Conservation (phyloP, 2,113 vertebrate genomes). For the Parus major region DNA sequence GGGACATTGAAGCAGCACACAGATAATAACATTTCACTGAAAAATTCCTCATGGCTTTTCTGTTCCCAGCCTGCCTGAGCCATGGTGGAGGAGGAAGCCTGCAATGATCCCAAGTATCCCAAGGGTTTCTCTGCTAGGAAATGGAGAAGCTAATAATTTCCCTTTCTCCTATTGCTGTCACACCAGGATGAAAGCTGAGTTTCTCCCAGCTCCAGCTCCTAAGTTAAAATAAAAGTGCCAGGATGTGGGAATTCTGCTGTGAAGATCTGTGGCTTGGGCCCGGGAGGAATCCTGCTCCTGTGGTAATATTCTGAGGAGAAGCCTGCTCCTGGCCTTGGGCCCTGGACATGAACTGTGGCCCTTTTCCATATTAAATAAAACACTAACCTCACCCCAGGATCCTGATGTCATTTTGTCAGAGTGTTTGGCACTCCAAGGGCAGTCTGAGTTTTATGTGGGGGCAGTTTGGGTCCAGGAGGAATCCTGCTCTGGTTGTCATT, state of each 20-base stretch:
- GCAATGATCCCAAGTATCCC: not conserved
- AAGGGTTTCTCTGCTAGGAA: not conserved
- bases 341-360: too few relatives aligned
- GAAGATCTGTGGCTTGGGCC: not conserved
- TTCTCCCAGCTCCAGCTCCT: not conserved
- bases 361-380: too few relatives aligned
- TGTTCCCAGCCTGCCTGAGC: not conserved
- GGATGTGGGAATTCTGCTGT: not conserved
- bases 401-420: too few relatives aligned
- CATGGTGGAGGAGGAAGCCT: not conserved
- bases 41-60: not conserved
- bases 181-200: not conserved
- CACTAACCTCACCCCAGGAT: too few relatives aligned
- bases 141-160: not conserved
- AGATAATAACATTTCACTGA: not conserved
- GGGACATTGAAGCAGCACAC: not conserved
- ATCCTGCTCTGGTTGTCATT: too few relatives aligned
- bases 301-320: too few relatives aligned
- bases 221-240: not conserved
- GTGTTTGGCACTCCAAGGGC: too few relatives aligned
- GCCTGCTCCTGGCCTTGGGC: too few relatives aligned
- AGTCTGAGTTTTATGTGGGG: too few relatives aligned
- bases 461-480: too few relatives aligned
- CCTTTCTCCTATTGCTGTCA: not conserved
- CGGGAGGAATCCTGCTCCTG: too few relatives aligned